Evolutionary conservation across 2,888 invertebrate species (phyloP), one percentile per base, ranked within the genome.

Genomic region (Hermaeophaga mercurialis): DNA sequence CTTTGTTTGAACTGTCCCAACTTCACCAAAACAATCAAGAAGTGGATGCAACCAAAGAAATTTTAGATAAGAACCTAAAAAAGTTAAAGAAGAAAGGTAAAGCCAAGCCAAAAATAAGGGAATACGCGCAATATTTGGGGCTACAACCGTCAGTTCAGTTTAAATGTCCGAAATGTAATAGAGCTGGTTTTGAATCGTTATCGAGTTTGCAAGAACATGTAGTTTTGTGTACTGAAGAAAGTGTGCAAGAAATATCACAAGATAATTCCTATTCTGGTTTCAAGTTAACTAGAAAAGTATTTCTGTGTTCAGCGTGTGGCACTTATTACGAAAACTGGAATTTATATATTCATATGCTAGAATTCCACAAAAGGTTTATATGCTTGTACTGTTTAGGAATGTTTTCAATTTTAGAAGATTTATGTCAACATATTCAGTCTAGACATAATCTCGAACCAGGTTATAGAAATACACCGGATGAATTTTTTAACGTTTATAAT

Each of bases 301-400:
- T 89, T 74, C 78, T 91, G 47, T 92, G 92, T 74, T 88, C 90
- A 9, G 88, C 89, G 0, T 92, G 92, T 75, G 88, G 87, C 38
- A 90, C 88, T 8, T 91, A 91, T 71, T 91, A 90, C 78, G 90
- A 91, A 76, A 89, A 90, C 70, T 91, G 91, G 90, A 90, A 91
- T 78, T 81, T 92, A 57, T 92, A 91, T 73, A 77, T 90, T 39
- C 93, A 93, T 69, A 91, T 92, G 86, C 82, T 89, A 49, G 90
- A 91, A 71, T 85, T 87, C 55, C 93, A 94, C 75, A 86, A 87
- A 67, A 84, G 90, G 49, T 89, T 88, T 72, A 88, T 91, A 66
- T 94, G 93, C 74, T 79, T 93, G 47, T 90, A 89, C 77, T 93
- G 93, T 74, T 81, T 91, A 61, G 89, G 90, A 45, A 87, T 91